phyloP scores from a whole-genome alignment of 2,888 invertebrate species.

The Agrilus mali region DNA sequence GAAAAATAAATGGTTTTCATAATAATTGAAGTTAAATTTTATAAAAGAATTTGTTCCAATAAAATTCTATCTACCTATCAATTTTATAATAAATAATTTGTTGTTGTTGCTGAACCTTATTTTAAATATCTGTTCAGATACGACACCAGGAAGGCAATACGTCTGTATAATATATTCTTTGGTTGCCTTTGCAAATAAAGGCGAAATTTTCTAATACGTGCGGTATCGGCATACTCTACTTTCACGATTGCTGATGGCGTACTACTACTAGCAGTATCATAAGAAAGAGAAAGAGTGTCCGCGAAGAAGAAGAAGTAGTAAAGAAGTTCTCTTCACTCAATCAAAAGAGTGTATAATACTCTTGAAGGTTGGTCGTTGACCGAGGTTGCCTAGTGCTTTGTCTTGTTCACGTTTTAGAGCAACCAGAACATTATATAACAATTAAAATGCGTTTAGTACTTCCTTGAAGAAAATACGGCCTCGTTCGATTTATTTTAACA shows the following conservation, averaged over 20 bases:
- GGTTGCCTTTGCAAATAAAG: constrained; percentile 18
- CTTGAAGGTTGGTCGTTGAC: constrained; percentile 28
- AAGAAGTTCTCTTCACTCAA: neutral
- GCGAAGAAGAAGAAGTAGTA: no score
- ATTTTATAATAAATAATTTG: no score
- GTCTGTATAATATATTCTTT: constrained; percentile 17
- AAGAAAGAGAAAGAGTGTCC: constrained; percentile 2
- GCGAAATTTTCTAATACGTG: constrained; percentile 12
- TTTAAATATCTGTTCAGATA: no score
- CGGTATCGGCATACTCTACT: constrained; percentile 3
- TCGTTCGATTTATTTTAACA: neutral
- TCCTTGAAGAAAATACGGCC: neutral
- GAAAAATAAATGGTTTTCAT: no score
- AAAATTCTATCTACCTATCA: no score
- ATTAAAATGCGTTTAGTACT: neutral
- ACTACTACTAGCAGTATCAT: neutral
- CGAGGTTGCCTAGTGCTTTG: constrained; percentile 25
- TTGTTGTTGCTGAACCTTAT: no score
- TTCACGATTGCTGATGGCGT: neutral
- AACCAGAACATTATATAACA: neutral
- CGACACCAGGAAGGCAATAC: neutral
- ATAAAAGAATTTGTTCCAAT: no score
- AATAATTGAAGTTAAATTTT: no score
- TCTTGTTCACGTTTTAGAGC: constrained; percentile 9
- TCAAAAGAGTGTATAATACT: constrained; percentile 1